phyloP scores from a whole-genome alignment of 2,888 invertebrate genomes.

The Harpagoxenus sublaevis region DNA sequence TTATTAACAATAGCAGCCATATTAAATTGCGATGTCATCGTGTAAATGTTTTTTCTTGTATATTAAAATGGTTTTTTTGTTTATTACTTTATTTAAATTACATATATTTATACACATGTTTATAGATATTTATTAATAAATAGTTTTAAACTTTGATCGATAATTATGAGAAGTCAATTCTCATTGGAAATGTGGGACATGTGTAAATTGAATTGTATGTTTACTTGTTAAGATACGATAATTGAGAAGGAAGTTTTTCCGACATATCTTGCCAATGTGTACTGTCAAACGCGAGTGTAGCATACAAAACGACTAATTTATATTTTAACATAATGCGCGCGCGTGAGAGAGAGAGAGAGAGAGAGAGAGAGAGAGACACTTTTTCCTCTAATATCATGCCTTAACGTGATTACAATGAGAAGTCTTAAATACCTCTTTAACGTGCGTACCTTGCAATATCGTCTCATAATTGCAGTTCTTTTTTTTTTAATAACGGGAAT shows the following conservation, averaged over 20 bases:
- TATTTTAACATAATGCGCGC: neutral
- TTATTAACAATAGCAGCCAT: neutral
- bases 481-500: conserved; percentile 85
- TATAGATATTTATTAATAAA: neutral
- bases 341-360: neutral
- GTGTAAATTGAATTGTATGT: neutral
- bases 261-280: neutral
- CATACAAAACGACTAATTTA: neutral
- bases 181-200: neutral
- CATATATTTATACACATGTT: neutral
- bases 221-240: neutral
- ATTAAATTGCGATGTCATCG: neutral
- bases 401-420: too few species aligned
- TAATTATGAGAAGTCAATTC: neutral
- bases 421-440: neutral
- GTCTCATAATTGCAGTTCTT: conserved; percentile 88
- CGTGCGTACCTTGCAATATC: conserved; percentile 87
- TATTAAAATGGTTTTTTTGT: neutral
- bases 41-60: neutral
- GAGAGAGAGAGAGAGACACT: neutral
- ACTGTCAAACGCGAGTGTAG: neutral
- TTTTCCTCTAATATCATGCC: too few species aligned
- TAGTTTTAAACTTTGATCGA: neutral
- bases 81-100: neutral
- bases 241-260: neutral